phyloP scores from a whole-genome alignment of 2,797 vertebrate species.

The Lithobates pipiens region DNA sequence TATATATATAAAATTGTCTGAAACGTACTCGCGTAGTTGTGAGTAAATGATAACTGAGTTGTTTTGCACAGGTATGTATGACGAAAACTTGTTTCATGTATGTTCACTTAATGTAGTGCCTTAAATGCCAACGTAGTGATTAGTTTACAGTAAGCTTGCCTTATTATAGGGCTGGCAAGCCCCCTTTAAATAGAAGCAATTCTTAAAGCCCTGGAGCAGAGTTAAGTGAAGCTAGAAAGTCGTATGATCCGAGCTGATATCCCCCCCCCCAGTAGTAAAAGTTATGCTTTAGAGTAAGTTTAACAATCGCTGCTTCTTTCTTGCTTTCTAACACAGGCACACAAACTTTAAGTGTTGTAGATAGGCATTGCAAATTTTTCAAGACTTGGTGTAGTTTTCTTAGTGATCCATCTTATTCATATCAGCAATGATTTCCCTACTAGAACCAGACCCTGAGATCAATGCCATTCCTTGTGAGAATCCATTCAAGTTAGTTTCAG shows the following conservation, averaged over 20 bases:
- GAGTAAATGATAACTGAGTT: slow-evolving; percentile 78
- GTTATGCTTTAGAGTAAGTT: slow-evolving; percentile 53
- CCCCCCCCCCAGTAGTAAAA: slow-evolving; percentile 21
- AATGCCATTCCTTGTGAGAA: slow-evolving; percentile 73
- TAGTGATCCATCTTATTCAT: slow-evolving; percentile 61
- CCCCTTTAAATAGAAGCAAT: slow-evolving; percentile 69
- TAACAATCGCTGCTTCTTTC: slow-evolving; percentile 63
- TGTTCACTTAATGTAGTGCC: slow-evolving; percentile 84
- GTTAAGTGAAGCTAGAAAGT: slow-evolving; percentile 17
- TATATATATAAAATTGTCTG: slow-evolving; percentile 32
- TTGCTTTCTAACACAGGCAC: slow-evolving; percentile 66
- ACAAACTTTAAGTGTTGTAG: slow-evolving; percentile 67
- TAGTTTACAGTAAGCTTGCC: slow-evolving; percentile 87
- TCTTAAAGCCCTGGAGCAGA: slow-evolving; percentile 50
- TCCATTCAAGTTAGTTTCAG: slow-evolving; percentile 74
- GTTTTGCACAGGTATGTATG: slow-evolving; percentile 89
- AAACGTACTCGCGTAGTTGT: slow-evolving; percentile 61
- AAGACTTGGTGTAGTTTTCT: slow-evolving; percentile 56
- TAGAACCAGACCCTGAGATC: slow-evolving; percentile 64
- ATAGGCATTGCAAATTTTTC: slow-evolving; percentile 21
- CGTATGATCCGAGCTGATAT: slow-evolving; percentile 20
- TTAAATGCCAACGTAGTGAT: slow-evolving; percentile 85
- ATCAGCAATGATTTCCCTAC: slow-evolving; percentile 71
- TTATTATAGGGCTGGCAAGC: slow-evolving; percentile 83
- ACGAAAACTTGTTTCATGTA: slow-evolving; percentile 78